These are phyloP conservation scores for Trypoxylon attenuatum DNA, from an alignment of 2,888 invertebrate species.

Conservation along the genomic window DNA sequence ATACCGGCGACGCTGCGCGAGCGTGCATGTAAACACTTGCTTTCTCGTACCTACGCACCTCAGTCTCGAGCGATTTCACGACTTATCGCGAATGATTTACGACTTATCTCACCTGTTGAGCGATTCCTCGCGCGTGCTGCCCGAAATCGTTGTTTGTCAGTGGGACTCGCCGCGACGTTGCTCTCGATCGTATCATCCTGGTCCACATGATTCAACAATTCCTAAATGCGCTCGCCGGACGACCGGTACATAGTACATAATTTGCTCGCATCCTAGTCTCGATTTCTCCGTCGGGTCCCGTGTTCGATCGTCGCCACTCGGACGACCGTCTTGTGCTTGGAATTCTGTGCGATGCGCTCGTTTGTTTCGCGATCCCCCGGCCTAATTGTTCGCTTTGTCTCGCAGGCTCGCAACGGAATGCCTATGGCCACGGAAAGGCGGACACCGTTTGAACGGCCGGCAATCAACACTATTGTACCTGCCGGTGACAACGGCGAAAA, in stretches of 20 bases:
- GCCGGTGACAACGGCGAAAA: constrained; percentile 28
- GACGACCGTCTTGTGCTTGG: no score
- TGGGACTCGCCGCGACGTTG: constrained; percentile 1
- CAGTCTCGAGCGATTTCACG: constrained; percentile 32
- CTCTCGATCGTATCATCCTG: neutral
- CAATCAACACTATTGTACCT: constrained; percentile 27
- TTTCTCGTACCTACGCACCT: no score
- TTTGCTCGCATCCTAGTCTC: neutral
- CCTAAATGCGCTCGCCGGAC: constrained; percentile 49
- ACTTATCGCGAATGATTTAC: constrained; percentile 44
- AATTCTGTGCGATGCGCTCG: no score
- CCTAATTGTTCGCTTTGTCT: no score
- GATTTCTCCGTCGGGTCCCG: no score
- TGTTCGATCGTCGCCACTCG: neutral
- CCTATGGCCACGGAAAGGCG: constrained; percentile 57
- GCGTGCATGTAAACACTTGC: no score
- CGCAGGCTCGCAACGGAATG: constrained; percentile 61
- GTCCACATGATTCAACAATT: constrained; percentile 51
- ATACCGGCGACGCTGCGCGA: no score
- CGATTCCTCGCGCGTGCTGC: constrained; percentile 24
- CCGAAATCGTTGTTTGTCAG: neutral
- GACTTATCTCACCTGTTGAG: constrained; percentile 44
- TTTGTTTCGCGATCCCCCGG: no score
- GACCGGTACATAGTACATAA: constrained; percentile 37
- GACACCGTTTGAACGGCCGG: constrained; percentile 51